Evolutionary conservation across 2,888 invertebrate species (phyloP).

Genomic region (Ellobium chinense): DNA sequence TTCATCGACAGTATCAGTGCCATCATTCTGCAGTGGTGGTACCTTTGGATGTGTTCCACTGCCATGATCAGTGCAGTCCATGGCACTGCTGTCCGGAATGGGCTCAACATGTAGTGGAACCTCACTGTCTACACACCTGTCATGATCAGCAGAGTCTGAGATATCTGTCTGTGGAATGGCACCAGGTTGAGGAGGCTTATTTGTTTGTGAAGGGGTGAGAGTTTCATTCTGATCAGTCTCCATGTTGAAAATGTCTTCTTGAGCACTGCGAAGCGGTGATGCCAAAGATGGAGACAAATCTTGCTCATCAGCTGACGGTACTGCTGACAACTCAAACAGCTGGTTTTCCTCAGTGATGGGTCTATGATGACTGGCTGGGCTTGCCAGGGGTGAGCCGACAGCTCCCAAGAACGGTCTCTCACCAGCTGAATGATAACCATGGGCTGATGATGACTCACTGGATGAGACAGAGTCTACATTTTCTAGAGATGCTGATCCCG

Average conservation of each 20-base stretch:
- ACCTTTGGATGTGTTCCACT: no score
- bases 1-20: background rate
- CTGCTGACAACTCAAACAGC: background rate
- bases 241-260: no score
- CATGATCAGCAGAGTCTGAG: background rate
- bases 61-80: background rate
- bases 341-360: background rate
- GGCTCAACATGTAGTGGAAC: no score
- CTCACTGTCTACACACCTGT: background rate
- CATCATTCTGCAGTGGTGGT: background rate
- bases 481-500: background rate
- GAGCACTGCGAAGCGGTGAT: background rate
- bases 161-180: background rate
- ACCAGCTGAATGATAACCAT: background rate
- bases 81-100: background rate
- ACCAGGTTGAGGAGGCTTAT: background rate
- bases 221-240: no score
- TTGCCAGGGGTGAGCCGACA: background rate
- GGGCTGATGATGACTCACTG: background rate
- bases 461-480: background rate
- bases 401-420: background rate
- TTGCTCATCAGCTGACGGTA: no score
- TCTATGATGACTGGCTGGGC: background rate
- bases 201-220: background rate
- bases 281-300: background rate